Conservation (phyloP, 2,888 invertebrate genomes). For the Pollenia griseotomentosa region DNA sequence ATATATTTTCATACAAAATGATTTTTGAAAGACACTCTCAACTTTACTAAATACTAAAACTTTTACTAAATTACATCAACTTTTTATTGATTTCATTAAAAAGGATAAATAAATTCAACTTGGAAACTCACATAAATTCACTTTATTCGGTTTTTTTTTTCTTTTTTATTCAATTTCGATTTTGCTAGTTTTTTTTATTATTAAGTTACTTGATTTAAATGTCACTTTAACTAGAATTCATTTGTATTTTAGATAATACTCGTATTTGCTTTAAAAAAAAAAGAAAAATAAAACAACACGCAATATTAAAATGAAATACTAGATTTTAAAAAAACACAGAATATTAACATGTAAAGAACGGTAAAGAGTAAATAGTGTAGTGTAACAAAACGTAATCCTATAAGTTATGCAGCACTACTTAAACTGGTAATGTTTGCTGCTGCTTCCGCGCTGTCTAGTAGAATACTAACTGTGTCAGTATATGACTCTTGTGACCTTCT, state of each 20-base stretch:
- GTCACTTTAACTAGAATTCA: background rate
- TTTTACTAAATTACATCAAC: background rate
- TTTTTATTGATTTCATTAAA: slow-evolving; percentile 1
- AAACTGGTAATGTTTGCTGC: slow-evolving; percentile 66
- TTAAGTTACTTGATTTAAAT: slow-evolving; percentile 24
- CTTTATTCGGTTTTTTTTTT: slow-evolving; percentile 15
- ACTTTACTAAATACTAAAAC: background rate
- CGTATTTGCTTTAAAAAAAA: slow-evolving; percentile 12
- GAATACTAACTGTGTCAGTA: slow-evolving; percentile 73
- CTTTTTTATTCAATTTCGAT: background rate
- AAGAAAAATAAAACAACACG: background rate
- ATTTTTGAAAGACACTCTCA: background rate
- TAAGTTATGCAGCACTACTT: slow-evolving; percentile 67
- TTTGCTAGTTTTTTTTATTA: background rate
- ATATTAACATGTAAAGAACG: background rate
- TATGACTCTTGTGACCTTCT: slow-evolving; percentile 73
- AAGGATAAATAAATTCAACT: slow-evolving; percentile 10
- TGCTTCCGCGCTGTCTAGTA: slow-evolving; percentile 71
- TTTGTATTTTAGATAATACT: slow-evolving; percentile 23
- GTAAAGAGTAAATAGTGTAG: slow-evolving; percentile 2
- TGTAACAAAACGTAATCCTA: slow-evolving; percentile 58
- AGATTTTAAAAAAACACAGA: background rate
- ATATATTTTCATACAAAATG: background rate
- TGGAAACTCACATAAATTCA: slow-evolving; percentile 58
- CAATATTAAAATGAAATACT: background rate